A percentile compares a stretch with the other conserved stretches of the same genome.
Evolutionary conservation across 92 coral and sea anemone species (phyloP).

Genomic region (Porites divaricata): DNA sequence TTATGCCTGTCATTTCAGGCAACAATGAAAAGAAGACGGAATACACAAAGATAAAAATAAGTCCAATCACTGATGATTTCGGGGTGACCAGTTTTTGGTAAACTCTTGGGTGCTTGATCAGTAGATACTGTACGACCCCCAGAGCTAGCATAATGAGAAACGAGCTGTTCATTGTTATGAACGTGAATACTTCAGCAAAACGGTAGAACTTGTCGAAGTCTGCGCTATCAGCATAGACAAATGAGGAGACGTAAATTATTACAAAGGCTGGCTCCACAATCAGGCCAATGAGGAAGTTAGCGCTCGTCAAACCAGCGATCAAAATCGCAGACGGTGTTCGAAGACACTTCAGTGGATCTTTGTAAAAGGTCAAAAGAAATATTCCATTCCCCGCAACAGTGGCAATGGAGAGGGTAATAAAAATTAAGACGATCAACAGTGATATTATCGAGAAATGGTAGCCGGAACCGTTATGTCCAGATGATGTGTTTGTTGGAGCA

Average conservation of each 20-base stretch:
- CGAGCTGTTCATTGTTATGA: slow-evolving; percentile 70
- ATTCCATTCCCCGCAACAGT: slow-evolving; percentile 74
- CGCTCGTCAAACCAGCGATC: slow-evolving; percentile 72
- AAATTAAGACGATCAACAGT: slow-evolving; percentile 12
- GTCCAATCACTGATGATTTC: slow-evolving; percentile 31
- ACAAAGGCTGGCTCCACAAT: slow-evolving; percentile 77
- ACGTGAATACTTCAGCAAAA: slow-evolving; percentile 47
- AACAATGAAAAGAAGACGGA: slow-evolving; percentile 64
- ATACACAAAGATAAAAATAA: slow-evolving; percentile 61
- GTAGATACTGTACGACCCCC: slow-evolving; percentile 64
- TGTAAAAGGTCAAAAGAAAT: slow-evolving; percentile 69
- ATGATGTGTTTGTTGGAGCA: slow-evolving; percentile 1
- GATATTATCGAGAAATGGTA: background rate
- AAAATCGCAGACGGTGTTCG: slow-evolving; percentile 83
- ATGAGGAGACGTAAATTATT: slow-evolving; percentile 18
- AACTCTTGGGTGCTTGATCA: slow-evolving; percentile 57
- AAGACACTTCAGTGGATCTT: slow-evolving; percentile 83
- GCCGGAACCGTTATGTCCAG: background rate
- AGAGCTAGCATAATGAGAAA: slow-evolving; percentile 72
- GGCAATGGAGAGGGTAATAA: slow-evolving; percentile 40
- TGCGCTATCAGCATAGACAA: background rate
- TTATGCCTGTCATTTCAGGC: slow-evolving; percentile 64
- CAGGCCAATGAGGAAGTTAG: slow-evolving; percentile 82
- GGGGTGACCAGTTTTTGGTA: slow-evolving; percentile 57
- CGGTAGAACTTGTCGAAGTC: slow-evolving; percentile 28